Base-by-base conservation (phyloP, 2,113 vertebrate species). In the Percopsis transmontana region DNA sequence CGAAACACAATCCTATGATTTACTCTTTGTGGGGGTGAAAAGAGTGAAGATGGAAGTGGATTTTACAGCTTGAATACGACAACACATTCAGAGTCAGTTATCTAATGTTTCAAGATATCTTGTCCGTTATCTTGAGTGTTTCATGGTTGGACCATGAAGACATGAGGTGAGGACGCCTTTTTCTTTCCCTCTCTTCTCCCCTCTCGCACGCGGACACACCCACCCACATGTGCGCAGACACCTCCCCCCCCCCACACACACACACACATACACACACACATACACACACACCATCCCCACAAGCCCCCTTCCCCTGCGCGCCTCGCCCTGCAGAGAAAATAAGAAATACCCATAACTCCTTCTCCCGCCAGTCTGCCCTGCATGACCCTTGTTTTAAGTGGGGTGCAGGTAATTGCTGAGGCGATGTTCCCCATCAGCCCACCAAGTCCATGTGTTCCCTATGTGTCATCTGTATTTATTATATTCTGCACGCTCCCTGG, bases 401-500 rank as follows among this genome's bases (percentile, higher is more conserved):
- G 85, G 88, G 86, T 87, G 87, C 86, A 86, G 89, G 89, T 93
- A 93, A 93, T 92, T 92, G 90, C 88, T 68, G 85, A 91, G 91
- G 91, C 87, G 82, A 87, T 89, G 87, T 90, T 87, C 85, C 87
- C 86, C 84, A 88, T 91, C 89, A 89, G 82, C 88, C 89, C 42
- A 3, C 77, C 85, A 85, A 88, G 82, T 85, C 85, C 72, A 79
- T 73, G 82, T 90, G 86, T 86, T 82, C 87, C 82, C 89, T 90
- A 88, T 86, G 84, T 91, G 89, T 90, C 89, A 88, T 91, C 90
- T 91, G 90, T 91, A 91, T 93, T 92, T 91, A 92, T 93, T 92
- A 93, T 91, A 91, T 91, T 91, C 78, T 87, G 81, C 87, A 82
- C 86, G 74, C 87, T 91, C 81, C 78, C 86, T 65, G 75, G 86